Conservation (phyloP, 2,888 invertebrate species). For the Eupithecia centaureata region DNA sequence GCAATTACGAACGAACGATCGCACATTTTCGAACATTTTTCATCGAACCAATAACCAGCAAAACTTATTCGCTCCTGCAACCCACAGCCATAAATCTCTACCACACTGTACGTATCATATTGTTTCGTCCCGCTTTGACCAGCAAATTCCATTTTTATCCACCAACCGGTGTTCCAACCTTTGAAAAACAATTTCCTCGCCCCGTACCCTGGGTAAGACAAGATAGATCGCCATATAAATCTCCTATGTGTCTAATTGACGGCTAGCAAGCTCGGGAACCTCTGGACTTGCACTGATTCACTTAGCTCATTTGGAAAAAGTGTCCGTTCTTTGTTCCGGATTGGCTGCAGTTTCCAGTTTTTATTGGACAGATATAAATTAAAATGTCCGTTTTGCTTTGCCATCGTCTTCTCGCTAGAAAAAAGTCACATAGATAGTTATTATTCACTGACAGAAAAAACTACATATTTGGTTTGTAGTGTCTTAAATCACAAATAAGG, state of each 20-base stretch:
- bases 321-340: constrained; percentile 50
- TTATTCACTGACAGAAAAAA: too few relatives aligned
- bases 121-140: constrained; percentile 52
- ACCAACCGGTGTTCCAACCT: constrained; percentile 48
- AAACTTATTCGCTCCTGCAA: neutral
- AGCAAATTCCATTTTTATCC: constrained; percentile 55
- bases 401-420: constrained; percentile 11
- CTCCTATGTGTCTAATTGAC: constrained; percentile 79
- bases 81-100: constrained; percentile 50
- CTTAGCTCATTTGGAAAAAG: constrained; percentile 60
- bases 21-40: neutral
- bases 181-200: constrained; percentile 72
- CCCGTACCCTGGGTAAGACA: constrained; percentile 57
- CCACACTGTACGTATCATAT: constrained; percentile 49
- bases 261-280: constrained; percentile 62
- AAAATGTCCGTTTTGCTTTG: constrained; percentile 27
- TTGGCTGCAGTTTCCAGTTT: constrained; percentile 49
- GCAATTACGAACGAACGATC: neutral
- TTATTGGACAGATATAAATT: constrained; percentile 40
- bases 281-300: constrained; percentile 63
- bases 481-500: too few relatives aligned
- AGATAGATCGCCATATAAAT: constrained; percentile 80
- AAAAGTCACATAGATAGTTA: constrained; percentile 1
- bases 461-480: too few relatives aligned
- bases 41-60: neutral